A percentile compares a stretch with the other conserved stretches of the same genome.
phyloP scores from a whole-genome alignment of 2,888 invertebrate genomes.

The Acanthococcus lagerstroemiae region DNA sequence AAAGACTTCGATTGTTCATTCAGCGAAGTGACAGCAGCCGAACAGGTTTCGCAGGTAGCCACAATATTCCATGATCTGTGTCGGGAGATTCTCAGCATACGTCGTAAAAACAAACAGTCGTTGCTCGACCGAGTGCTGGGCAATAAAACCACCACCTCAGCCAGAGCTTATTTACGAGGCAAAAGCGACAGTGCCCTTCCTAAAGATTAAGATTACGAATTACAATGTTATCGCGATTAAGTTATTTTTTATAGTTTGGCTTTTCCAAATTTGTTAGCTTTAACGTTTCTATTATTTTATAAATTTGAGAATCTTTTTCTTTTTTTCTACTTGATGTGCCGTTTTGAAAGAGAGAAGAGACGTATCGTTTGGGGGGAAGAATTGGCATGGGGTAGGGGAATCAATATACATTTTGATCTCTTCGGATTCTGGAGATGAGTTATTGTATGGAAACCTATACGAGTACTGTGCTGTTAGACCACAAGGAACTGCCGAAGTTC shows the following conservation, averaged over 20 bases:
- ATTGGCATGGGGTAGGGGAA: too few relatives aligned
- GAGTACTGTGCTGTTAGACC: too few relatives aligned
- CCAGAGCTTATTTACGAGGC: constrained; percentile 66
- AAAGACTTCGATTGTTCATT: constrained; percentile 82
- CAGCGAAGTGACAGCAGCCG: constrained; percentile 78
- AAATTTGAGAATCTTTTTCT: neutral
- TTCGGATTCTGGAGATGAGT: too few relatives aligned
- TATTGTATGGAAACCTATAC: too few relatives aligned
- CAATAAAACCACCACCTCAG: constrained; percentile 52
- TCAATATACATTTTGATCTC: too few relatives aligned
- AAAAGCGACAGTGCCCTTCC: constrained; percentile 83
- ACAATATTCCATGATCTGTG: constrained; percentile 77
- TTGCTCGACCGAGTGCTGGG: constrained; percentile 70
- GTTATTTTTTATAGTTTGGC: neutral
- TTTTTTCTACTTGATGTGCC: too few relatives aligned
- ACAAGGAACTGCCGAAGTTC: too few relatives aligned
- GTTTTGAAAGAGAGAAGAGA: too few relatives aligned
- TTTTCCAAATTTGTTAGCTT: neutral
- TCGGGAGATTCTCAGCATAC: constrained; percentile 64
- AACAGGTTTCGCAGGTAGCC: constrained; percentile 69
- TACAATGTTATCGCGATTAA: neutral
- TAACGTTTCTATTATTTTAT: neutral
- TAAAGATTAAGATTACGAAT: constrained; percentile 49
- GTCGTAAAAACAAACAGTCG: constrained; percentile 76
- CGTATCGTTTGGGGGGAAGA: too few relatives aligned